These are phyloP conservation scores for Leptonema lineaticorne DNA, from an alignment of 1,140 invertebrate genomes.

Conservation along the genomic window DNA sequence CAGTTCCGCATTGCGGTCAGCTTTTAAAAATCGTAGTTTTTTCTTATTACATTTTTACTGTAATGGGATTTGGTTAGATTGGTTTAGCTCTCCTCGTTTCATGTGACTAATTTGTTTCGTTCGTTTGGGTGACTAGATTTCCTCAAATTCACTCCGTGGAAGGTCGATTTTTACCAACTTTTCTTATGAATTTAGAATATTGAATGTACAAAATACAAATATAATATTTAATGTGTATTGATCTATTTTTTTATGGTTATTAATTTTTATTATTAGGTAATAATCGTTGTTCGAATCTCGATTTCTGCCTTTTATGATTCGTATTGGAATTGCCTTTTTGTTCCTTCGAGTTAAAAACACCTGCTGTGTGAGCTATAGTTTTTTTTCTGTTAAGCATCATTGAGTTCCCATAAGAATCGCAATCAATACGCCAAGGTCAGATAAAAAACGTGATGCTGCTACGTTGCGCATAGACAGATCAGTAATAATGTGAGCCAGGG, in stretches of 20 bases:
- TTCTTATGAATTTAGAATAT: neutral
- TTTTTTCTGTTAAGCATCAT: constrained; percentile 2
- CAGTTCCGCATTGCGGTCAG: constrained; percentile 10
- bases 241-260: neutral
- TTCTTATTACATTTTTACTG: neutral
- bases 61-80: neutral
- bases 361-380: no score
- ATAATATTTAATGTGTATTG: neutral
- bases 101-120: no score
- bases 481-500: neutral
- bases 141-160: no score
- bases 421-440: constrained; percentile 17
- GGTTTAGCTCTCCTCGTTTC: no score
- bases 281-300: no score
- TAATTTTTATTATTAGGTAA: no score
- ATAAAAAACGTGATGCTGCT: neutral
- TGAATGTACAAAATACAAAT: neutral
- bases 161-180: neutral
- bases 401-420: constrained; percentile 6
- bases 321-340: neutral
- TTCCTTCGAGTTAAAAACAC: neutral
- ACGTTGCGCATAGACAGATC: neutral
- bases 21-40: neutral
- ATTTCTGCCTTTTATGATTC: no score
- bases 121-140: no score